Percentiles rank a stretch among this genome's conserved stretches.
These are phyloP conservation scores for Dioctria linearis DNA, from an alignment of 2,888 invertebrate species.

Conservation along the genomic window DNA sequence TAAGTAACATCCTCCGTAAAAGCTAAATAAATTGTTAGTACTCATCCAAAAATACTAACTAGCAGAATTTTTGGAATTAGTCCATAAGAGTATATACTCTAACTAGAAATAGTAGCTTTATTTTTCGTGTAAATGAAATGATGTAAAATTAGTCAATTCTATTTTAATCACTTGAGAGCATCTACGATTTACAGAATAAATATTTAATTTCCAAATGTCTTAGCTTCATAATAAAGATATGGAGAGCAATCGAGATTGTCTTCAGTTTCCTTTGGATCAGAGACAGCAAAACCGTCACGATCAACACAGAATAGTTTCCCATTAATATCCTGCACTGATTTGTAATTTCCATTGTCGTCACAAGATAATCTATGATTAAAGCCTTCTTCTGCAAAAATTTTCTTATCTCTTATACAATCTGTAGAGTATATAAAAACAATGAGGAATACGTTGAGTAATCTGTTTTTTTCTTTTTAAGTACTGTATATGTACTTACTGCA, in stretches of 20 bases:
- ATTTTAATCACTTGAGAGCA: too few species aligned
- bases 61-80: too few species aligned
- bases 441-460: background rate
- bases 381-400: conserved; percentile 72
- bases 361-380: conserved; percentile 73
- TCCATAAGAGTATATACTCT: too few species aligned
- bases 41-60: too few species aligned
- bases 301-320: conserved; percentile 76
- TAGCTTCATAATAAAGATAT: conserved; percentile 59
- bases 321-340: conserved; percentile 72
- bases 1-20: too few species aligned
- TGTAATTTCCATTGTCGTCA: conserved; percentile 75
- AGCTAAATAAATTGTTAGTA: too few species aligned
- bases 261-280: conserved; percentile 56
- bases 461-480: too few species aligned
- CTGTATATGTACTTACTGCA: conserved; percentile 75
- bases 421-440: conserved; percentile 31
- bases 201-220: background rate
- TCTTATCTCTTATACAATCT: conserved; percentile 78
- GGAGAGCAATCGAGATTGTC: conserved; percentile 57
- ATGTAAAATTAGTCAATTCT: too few species aligned
- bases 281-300: conserved; percentile 74
- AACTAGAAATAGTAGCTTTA: too few species aligned
- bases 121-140: too few species aligned
- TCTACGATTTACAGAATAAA: too few species aligned